Conservation (phyloP, 2,888 invertebrate genomes). For the Phaonia tiefii region DNA sequence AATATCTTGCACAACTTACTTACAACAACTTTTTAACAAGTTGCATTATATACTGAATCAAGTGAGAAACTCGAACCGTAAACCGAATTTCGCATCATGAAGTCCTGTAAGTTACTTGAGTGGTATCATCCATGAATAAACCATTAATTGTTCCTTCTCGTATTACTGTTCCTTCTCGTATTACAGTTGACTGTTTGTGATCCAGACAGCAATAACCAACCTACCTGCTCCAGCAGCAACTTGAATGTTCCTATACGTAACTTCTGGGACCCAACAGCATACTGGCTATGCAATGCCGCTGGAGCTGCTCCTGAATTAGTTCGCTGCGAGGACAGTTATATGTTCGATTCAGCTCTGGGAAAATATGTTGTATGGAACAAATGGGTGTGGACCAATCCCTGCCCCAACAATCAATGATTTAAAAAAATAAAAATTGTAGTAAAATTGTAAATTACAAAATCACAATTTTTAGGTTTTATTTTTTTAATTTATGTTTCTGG, state of each 20-base stretch:
- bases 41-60: not conserved
- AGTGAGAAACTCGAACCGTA: not conserved
- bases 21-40: not conserved
- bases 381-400: constrained; percentile 60
- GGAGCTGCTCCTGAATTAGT: constrained; percentile 40
- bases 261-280: constrained; percentile 65
- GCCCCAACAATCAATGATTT: constrained; percentile 21
- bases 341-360: constrained; percentile 39
- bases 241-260: constrained; percentile 55
- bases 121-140: not conserved
- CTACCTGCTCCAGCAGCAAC: constrained; percentile 44
- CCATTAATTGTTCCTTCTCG: too few relatives aligned
- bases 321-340: constrained; percentile 33
- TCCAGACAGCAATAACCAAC: constrained; percentile 57
- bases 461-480: too few relatives aligned
- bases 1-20: not conserved
- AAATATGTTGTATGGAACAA: constrained; percentile 49
- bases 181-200: constrained; percentile 55
- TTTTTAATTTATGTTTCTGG: too few relatives aligned
- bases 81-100: not conserved
- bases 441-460: too few relatives aligned
- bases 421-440: not conserved
- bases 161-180: too few relatives aligned
- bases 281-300: constrained; percentile 54
- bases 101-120: not conserved